Conservation (phyloP, 1,140 invertebrate species). For the Apis dorsata region DNA sequence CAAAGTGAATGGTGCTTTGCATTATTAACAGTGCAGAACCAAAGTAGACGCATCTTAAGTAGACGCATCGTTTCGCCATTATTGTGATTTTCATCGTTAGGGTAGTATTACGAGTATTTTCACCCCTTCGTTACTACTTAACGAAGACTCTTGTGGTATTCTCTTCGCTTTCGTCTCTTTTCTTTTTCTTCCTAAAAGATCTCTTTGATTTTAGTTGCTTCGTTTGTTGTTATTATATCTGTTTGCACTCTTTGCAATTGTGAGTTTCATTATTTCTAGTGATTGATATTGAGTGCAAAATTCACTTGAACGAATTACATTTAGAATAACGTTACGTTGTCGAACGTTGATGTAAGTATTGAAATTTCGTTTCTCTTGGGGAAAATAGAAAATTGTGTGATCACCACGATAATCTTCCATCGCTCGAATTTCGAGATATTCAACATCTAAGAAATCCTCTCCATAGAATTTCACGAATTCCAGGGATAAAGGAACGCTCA, state of each 20-base stretch:
- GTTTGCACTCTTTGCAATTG: not conserved
- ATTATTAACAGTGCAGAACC: constrained; percentile 18
- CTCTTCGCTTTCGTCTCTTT: not conserved
- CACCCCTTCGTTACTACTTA: not conserved
- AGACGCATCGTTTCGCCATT: constrained; percentile 3
- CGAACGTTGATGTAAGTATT: not conserved
- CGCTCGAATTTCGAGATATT: not conserved
- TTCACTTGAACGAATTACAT: not conserved
- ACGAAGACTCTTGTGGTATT: not conserved
- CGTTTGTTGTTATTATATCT: not conserved
- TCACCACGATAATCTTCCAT: not conserved
- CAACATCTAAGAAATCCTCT: not conserved
- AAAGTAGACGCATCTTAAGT: constrained; percentile 31
- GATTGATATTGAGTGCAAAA: not conserved
- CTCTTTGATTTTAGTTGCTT: constrained; percentile 7
- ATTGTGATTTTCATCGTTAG: constrained; percentile 41
- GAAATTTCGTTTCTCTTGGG: no score
- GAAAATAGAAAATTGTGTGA: no score
- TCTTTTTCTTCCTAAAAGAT: not conserved
- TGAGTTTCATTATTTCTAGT: no score
- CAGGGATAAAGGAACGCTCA: not conserved
- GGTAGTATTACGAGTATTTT: constrained; percentile 34
- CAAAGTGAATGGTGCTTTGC: not conserved
- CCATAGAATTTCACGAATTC: not conserved
- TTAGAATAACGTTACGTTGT: no score